Evolutionary conservation across 2,888 invertebrate genomes (phyloP), one percentile per base, ranked within the genome.

Genomic region (Drosophila bunnanda): DNA sequence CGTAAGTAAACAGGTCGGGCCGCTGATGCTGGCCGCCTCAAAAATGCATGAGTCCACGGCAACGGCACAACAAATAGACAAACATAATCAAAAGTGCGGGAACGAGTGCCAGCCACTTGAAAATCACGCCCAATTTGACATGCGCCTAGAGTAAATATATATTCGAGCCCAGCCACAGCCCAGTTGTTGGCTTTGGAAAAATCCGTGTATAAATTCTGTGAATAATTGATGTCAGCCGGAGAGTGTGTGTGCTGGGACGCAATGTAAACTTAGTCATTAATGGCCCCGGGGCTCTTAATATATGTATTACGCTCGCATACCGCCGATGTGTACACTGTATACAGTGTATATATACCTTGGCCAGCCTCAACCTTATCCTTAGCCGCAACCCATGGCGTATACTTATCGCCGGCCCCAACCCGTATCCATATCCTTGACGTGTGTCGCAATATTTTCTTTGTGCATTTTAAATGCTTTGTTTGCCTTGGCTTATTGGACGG

Each of bases 101-200:
- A 13, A 32, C 57, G 57, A 52, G 75, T 54, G 28, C 48, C 59
- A 64, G 77, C 66, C 64, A 80, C 81, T 89, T 79, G 88, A 84
- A 84, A 89, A 84, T 86, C 82, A 86, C 88, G 85, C 89, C 79
- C 85, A 89, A 86, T 86, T 86, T 86, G 85, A 89, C 80, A 71
- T 88, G 83, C 86, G 86, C 88, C 89, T 72, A 76, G 73, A 75
- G 85, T 61, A 86, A 89, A 86, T 67, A 89, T 67, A n/a, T 78
- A 76, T 32, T 13, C 38, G 9, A 28, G 22, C 25, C 15, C 25
- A 28, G 28, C 12, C 46, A n/a, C 3, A 10, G 64, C 67, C 65
- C 70, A 59, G 20, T 30, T 30, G 30, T 48, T 20, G 59, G 46
- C 64, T 48, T 32, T 58, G 60, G 66, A 89, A 89, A 89, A 86